phyloP scores from a whole-genome alignment of 2,797 vertebrate species.

The Bucorvus abyssinicus region DNA sequence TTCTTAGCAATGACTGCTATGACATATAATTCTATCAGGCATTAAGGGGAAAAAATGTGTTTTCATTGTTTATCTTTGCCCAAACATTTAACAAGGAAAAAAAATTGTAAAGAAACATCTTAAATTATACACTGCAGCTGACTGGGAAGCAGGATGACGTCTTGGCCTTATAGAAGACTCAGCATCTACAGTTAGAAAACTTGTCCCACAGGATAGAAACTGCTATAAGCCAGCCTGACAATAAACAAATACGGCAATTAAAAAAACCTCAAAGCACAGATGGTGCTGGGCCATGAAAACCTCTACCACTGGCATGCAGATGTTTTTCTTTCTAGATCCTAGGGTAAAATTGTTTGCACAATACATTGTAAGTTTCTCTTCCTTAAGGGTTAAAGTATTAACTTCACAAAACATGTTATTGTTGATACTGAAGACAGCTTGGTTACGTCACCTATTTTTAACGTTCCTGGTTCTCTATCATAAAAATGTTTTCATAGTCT shows the following conservation, averaged over 20 bases:
- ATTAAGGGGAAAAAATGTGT: neutral
- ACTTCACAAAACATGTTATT: rapidly evolving
- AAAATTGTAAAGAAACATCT: neutral
- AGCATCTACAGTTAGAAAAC: neutral
- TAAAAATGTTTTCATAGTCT: neutral
- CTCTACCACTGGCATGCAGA: neutral
- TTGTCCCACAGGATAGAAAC: neutral
- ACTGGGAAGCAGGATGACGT: rapidly evolving
- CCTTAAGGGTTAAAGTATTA: neutral
- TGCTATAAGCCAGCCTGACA: neutral
- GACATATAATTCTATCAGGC: neutral
- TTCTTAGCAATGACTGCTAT: neutral
- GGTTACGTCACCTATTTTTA: neutral
- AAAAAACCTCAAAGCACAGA: neutral
- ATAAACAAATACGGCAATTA: neutral
- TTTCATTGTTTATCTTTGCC: neutral
- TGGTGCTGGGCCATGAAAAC: neutral
- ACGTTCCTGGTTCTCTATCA: neutral
- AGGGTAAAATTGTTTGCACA: neutral
- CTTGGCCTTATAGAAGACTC: neutral
- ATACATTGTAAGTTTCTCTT: neutral
- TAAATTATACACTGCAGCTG: neutral
- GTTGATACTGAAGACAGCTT: neutral
- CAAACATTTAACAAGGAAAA: rapidly evolving
- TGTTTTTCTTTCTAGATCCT: neutral